Evolutionary conservation across 2,888 invertebrate genomes (phyloP).

Genomic region (Clusia tigrina): DNA sequence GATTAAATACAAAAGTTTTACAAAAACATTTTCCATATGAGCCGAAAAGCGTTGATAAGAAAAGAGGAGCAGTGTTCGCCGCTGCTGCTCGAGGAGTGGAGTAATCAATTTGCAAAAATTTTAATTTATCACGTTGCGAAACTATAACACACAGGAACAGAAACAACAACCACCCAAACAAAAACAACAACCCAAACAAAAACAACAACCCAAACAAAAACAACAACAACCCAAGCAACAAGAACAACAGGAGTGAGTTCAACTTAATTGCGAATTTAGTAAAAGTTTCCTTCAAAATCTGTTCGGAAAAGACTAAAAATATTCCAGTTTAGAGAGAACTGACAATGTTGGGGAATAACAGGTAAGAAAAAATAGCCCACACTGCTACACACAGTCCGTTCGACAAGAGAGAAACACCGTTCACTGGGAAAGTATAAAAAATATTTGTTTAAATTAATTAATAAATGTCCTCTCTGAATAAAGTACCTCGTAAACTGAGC

Average conservation of each 20-base stretch:
- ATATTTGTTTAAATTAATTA: too few relatives aligned
- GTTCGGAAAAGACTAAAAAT: not conserved
- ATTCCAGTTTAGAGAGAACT: not conserved
- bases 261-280: not conserved
- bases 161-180: slow-evolving; percentile 2
- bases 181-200: not conserved
- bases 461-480: too few relatives aligned
- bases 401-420: too few relatives aligned
- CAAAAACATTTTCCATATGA: not conserved
- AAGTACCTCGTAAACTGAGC: too few relatives aligned
- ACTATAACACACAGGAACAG: too few relatives aligned
- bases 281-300: not conserved
- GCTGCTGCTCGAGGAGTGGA: not conserved
- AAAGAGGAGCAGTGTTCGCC: not conserved
- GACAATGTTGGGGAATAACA: not conserved
- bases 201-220: slow-evolving; percentile 3
- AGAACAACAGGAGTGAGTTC: slow-evolving; percentile 2
- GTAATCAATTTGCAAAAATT: slow-evolving; percentile 21
- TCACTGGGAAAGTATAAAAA: too few relatives aligned
- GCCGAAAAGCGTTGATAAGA: too few relatives aligned
- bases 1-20: slow-evolving; percentile 14
- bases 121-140: slow-evolving; percentile 10
- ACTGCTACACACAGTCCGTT: too few relatives aligned
- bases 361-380: not conserved
- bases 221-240: not conserved